Conservation (phyloP, 2,888 invertebrate species). For the Heliothis peltigera region DNA sequence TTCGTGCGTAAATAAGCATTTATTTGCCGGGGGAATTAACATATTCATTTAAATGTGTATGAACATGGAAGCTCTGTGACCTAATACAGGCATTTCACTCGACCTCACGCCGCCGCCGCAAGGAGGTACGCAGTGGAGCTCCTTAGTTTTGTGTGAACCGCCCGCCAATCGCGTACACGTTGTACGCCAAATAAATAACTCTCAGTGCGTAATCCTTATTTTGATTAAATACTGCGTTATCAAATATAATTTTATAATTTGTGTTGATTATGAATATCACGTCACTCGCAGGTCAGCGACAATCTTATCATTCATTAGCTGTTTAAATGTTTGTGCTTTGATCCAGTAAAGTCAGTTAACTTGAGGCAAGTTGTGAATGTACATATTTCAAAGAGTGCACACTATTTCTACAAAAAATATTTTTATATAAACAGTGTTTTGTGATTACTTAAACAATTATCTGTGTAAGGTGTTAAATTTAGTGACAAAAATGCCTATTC, state of each 20-base stretch:
- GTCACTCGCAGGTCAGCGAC: constrained; percentile 83
- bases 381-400: constrained; percentile 68
- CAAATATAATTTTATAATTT: constrained; percentile 82
- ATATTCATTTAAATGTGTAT: constrained; percentile 85
- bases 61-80: constrained; percentile 76
- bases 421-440: constrained; percentile 55
- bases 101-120: constrained; percentile 71
- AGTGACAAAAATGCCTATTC: constrained; percentile 83
- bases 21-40: constrained; percentile 81
- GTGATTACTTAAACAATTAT: constrained; percentile 46
- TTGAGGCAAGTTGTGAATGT: constrained; percentile 77
- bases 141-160: constrained; percentile 65
- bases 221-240: constrained; percentile 81
- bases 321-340: constrained; percentile 88
- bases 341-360: constrained; percentile 86
- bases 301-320: constrained; percentile 85
- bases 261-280: constrained; percentile 84
- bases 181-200: constrained; percentile 63
- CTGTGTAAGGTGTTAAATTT: constrained; percentile 56
- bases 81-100: constrained; percentile 77
- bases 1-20: constrained; percentile 77
- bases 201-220: constrained; percentile 79
- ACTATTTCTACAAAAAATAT: constrained; percentile 42
- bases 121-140: constrained; percentile 66
- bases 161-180: constrained; percentile 62